These are phyloP conservation scores for Embidobia sp. DNA, from an alignment of 2,888 invertebrate species.

Conservation along the genomic window DNA sequence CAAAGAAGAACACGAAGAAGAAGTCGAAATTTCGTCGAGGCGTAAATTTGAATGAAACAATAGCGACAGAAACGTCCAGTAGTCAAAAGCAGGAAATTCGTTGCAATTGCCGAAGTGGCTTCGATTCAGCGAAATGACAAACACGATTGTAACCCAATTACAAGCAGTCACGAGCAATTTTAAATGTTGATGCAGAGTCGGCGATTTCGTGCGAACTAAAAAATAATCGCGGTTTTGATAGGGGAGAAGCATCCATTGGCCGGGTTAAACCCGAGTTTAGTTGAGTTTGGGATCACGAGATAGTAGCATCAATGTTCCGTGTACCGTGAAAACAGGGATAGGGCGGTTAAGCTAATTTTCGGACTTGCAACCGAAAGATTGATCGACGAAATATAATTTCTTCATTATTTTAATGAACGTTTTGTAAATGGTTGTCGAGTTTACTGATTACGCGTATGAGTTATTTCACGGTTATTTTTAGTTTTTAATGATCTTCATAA, in stretches of 20 bases:
- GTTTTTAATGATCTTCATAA: too few species aligned
- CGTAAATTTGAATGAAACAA: constrained; percentile 4
- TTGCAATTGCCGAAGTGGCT: constrained; percentile 6
- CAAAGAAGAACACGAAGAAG: too few species aligned
- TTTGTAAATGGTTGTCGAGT: background rate
- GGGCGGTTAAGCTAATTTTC: constrained; percentile 31
- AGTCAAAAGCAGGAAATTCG: constrained; percentile 7
- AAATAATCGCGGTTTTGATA: constrained; percentile 15
- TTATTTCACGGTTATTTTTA: too few species aligned
- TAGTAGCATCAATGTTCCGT: constrained; percentile 16
- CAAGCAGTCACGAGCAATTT: constrained; percentile 7
- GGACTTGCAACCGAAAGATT: background rate
- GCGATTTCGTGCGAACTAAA: background rate
- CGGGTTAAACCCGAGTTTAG: background rate
- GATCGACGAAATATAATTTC: constrained; percentile 21
- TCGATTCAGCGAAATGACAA: constrained; percentile 14
- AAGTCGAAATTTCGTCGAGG: background rate
- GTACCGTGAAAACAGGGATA: constrained; percentile 26
- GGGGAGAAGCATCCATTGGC: constrained; percentile 5
- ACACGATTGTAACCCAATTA: constrained; percentile 13
- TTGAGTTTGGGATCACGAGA: constrained; percentile 5
- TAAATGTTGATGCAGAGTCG: constrained; percentile 1
- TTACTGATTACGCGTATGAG: background rate
- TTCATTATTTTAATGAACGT: constrained; percentile 24
- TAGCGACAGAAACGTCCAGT: background rate